A percentile compares a stretch with the other conserved stretches of the same genome.
These are phyloP conservation scores for Elephas maximus DNA, from an alignment of 2,113 vertebrate genomes.

Conservation along the genomic window DNA sequence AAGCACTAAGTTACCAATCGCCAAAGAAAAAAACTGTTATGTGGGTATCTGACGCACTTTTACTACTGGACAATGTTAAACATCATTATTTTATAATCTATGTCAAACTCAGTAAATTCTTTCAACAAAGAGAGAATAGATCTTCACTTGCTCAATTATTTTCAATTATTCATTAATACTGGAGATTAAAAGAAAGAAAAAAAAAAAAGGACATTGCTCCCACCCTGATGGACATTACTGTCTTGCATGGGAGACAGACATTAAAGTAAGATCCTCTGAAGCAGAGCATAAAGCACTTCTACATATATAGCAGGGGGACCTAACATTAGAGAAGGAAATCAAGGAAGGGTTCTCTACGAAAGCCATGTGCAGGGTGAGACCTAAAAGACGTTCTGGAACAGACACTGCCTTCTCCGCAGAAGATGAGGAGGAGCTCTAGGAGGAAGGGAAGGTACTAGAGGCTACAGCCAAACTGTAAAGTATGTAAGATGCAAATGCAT, in stretches of 20 bases:
- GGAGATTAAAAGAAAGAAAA: not conserved
- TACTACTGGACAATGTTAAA: not conserved
- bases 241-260: not conserved
- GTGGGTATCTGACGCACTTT: not conserved
- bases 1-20: not conserved
- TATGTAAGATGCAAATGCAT: not conserved
- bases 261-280: not conserved
- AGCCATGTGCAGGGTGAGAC: not conserved
- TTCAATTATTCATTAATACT: not conserved
- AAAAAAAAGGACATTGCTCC: not conserved
- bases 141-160: not conserved
- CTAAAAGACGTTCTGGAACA: not conserved
- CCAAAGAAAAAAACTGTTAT: not conserved
- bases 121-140: not conserved
- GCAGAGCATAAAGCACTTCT: not conserved
- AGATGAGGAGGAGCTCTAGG: not conserved
- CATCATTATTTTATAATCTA: not conserved
- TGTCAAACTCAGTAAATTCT: not conserved
- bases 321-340: not conserved
- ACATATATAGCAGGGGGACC: not conserved
- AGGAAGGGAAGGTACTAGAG: not conserved
- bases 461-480: no score
- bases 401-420: not conserved
- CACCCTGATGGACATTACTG: not conserved
- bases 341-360: not conserved